These are phyloP conservation scores for Channa maculata DNA, from an alignment of 2,113 vertebrate genomes.

Conservation along the genomic window DNA sequence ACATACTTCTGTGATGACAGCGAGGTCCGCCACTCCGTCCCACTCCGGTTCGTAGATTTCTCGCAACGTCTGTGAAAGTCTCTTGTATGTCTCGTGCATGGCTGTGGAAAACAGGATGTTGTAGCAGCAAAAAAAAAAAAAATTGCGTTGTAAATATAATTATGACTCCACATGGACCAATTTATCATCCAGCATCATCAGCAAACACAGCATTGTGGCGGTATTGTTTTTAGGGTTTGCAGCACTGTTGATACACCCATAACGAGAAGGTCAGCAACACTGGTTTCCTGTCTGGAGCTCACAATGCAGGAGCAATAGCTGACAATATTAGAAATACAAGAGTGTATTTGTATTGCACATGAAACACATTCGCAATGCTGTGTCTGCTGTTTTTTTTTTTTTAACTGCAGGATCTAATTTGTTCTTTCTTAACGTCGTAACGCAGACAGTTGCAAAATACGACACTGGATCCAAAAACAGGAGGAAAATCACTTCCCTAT, in stretches of 20 bases:
- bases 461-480: conserved; percentile 35
- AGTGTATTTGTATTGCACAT: conserved; percentile 6
- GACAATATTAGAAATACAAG: conserved; percentile 21
- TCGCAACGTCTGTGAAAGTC: conserved; percentile 89
- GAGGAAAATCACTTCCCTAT: conserved; percentile 51
- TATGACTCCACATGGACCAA: conserved; percentile 1
- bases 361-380: conserved; percentile 31
- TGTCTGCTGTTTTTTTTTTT: conserved; percentile 32
- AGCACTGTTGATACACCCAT: conserved; percentile 34
- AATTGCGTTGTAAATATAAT: conserved; percentile 9
- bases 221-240: conserved; percentile 38
- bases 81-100: conserved; percentile 92
- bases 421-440: conserved; percentile 15
- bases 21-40: conserved; percentile 87
- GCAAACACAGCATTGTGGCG: not conserved
- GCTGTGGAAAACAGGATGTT: conserved; percentile 73
- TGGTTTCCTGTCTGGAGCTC: conserved; percentile 49
- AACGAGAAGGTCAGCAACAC: conserved; percentile 62
- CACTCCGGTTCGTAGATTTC: conserved; percentile 91
- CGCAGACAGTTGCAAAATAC: conserved; percentile 49
- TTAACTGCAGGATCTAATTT: not conserved
- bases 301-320: conserved; percentile 33
- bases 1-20: conserved; percentile 87
- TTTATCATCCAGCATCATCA: conserved; percentile 21
- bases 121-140: not conserved